Conservation (phyloP, 2,113 vertebrate species). For the Aepyceros melampus region DNA sequence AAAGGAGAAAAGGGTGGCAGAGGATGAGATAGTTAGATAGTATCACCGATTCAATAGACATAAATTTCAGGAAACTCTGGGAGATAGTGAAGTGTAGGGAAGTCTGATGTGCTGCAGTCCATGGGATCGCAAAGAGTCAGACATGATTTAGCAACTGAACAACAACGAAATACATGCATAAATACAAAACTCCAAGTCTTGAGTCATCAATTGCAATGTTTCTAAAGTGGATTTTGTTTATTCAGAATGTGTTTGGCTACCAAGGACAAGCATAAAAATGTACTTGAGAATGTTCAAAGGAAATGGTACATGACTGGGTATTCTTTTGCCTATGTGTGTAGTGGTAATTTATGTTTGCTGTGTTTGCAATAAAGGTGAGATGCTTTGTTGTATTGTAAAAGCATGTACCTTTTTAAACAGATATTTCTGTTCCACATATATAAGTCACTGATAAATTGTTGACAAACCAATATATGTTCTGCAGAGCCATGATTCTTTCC, state of each 20-base stretch:
- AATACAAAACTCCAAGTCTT: not conserved
- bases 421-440: not conserved
- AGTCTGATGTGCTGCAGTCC: not conserved
- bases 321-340: not conserved
- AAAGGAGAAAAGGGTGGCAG: not conserved
- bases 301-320: not conserved
- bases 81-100: not conserved
- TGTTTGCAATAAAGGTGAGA: not conserved
- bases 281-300: not conserved
- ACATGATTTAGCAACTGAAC: not conserved
- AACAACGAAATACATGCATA: not conserved
- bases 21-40: not conserved
- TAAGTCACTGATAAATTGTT: not conserved
- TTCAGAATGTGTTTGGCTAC: not conserved
- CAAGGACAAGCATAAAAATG: not conserved
- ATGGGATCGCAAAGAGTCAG: not conserved
- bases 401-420: not conserved
- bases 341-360: not conserved
- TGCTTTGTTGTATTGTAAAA: not conserved
- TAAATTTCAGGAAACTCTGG: not conserved
- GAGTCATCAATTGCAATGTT: not conserved
- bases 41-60: not conserved
- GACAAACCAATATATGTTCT: not conserved
- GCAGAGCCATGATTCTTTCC: not conserved
- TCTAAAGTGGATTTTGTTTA: not conserved